A percentile compares a stretch with the other conserved stretches of the same genome.
Evolutionary conservation across 35 echinoderm and acorn worm genomes (phyloP).

Genomic region (Hemicentrotus pulcherrimus): DNA sequence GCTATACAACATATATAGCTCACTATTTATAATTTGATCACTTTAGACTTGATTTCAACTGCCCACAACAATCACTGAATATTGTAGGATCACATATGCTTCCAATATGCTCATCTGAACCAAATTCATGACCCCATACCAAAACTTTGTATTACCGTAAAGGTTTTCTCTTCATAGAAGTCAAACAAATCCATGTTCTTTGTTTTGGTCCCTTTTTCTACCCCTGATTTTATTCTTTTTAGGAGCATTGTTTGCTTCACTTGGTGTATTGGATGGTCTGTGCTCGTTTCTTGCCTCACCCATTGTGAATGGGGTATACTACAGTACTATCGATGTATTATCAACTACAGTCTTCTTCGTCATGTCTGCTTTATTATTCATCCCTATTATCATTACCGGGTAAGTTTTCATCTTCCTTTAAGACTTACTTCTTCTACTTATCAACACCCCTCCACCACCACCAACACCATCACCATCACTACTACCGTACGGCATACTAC

Average conservation of each 20-base stretch:
- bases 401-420: not conserved
- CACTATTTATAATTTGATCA: too few relatives aligned
- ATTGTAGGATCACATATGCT: too few relatives aligned
- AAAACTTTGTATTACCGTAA: too few relatives aligned
- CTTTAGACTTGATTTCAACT: too few relatives aligned
- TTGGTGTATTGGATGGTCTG: constrained; percentile 4
- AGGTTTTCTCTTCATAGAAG: too few relatives aligned
- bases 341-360: constrained; percentile 30
- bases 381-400: not conserved
- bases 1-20: too few relatives aligned
- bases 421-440: not conserved
- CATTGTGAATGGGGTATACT: not conserved
- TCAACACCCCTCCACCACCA: too few relatives aligned
- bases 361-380: not conserved
- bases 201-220: not conserved
- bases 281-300: not conserved
- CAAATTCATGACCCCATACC: too few relatives aligned
- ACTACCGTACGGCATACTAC: not conserved
- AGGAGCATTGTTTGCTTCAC: not conserved
- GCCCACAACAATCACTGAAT: too few relatives aligned
- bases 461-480: too few relatives aligned
- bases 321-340: not conserved
- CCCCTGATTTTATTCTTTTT: not conserved
- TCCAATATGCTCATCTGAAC: too few relatives aligned
- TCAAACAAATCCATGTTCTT: too few relatives aligned